Percentiles rank a stretch among this genome's conserved stretches.
phyloP scores from a whole-genome alignment of 2,797 vertebrate species.

The Lepus oiostolus region DNA sequence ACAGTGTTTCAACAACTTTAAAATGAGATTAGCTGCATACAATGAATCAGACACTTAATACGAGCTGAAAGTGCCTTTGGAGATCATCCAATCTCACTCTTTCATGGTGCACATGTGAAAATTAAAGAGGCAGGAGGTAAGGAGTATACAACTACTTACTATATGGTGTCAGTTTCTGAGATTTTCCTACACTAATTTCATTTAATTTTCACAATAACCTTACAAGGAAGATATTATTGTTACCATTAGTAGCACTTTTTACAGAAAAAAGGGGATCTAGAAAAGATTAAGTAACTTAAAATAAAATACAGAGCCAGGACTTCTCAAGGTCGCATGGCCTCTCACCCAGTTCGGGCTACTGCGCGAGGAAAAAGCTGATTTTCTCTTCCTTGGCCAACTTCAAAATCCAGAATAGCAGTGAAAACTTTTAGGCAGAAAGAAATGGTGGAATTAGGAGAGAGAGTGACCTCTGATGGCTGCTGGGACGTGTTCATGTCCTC shows the following conservation, averaged over 20 bases:
- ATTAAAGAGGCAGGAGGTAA: neutral
- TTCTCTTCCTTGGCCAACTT: neutral
- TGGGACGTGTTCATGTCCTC: neutral
- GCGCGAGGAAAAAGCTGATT: neutral
- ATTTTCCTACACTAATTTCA: slow-evolving; percentile 22
- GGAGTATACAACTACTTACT: slow-evolving; percentile 13
- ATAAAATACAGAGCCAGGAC: slow-evolving; percentile 39
- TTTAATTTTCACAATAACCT: slow-evolving; percentile 31
- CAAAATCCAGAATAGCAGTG: neutral
- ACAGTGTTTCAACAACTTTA: neutral
- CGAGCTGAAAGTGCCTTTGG: neutral
- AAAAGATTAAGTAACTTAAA: slow-evolving; percentile 30
- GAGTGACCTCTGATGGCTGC: neutral
- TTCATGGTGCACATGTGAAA: neutral
- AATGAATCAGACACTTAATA: neutral
- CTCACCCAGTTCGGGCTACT: neutral
- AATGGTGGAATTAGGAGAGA: neutral
- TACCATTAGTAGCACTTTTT: slow-evolving; percentile 46
- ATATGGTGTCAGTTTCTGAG: neutral
- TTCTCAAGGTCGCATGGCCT: neutral
- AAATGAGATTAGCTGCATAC: slow-evolving; percentile 17
- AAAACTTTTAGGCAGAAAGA: neutral
- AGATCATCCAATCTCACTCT: neutral
- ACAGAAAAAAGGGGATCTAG: slow-evolving; percentile 28
- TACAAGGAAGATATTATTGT: slow-evolving; percentile 25